A percentile compares a stretch with the other conserved stretches of the same genome.
phyloP scores from a whole-genome alignment of 2,113 vertebrate genomes.

The Uropsilus gracilis region DNA sequence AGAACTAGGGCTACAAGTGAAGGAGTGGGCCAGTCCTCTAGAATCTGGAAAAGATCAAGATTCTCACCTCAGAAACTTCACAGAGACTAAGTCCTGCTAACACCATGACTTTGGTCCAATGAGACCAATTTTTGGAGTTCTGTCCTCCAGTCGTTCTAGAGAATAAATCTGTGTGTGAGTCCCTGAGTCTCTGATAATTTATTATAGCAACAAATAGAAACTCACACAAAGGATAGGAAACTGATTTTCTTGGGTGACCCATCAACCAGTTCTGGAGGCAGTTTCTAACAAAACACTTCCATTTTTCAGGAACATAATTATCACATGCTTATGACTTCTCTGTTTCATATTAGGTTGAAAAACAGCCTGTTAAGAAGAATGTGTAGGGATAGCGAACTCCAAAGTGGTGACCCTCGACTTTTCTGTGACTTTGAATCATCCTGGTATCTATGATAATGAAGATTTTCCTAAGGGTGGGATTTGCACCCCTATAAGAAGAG shows the following conservation, averaged over 20 bases:
- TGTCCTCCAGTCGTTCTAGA: not conserved
- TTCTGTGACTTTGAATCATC: not conserved
- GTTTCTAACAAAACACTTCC: not conserved
- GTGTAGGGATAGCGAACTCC: not conserved
- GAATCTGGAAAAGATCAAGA: not conserved
- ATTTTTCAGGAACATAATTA: not conserved
- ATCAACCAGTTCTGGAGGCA: not conserved
- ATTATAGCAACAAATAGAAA: not conserved
- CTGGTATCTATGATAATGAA: too few relatives aligned
- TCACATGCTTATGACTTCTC: not conserved
- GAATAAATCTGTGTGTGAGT: not conserved
- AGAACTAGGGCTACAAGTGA: not conserved
- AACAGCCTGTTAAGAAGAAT: not conserved
- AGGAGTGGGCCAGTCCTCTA: not conserved
- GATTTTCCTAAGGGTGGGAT: too few relatives aligned
- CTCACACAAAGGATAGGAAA: not conserved
- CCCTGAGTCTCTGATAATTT: not conserved
- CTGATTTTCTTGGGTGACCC: not conserved
- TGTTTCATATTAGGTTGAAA: conserved; percentile 26
- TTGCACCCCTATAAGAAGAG: too few relatives aligned
- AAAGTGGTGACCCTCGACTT: not conserved
- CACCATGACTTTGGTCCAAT: not conserved
- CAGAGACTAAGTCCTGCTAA: not conserved
- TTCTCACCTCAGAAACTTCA: not conserved
- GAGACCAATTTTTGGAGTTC: not conserved